phyloP scores from a whole-genome alignment of 1,140 invertebrate genomes.

The Mya arenaria region DNA sequence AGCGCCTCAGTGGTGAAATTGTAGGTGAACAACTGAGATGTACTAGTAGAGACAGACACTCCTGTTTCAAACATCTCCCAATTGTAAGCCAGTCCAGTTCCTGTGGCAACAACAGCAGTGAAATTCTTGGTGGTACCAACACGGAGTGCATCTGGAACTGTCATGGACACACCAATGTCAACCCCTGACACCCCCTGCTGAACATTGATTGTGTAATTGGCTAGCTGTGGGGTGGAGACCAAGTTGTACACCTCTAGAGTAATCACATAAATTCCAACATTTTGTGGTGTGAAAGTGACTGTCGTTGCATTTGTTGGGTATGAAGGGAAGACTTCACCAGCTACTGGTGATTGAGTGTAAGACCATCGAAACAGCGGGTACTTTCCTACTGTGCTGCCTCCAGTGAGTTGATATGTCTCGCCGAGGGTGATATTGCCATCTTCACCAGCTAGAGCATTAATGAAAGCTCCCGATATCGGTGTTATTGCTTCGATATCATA shows the following conservation, averaged over 20 bases:
- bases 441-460: background rate
- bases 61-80: slow-evolving; percentile 11
- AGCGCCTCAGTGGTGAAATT: slow-evolving; percentile 21
- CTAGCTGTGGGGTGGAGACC: slow-evolving; percentile 50
- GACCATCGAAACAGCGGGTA: background rate
- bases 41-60: slow-evolving; percentile 17
- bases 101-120: slow-evolving; percentile 37
- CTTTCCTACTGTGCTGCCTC: slow-evolving; percentile 16
- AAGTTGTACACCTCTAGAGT: slow-evolving; percentile 64
- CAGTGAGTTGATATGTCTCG: slow-evolving; percentile 6
- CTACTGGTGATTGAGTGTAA: slow-evolving; percentile 20
- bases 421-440: slow-evolving; percentile 24
- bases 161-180: slow-evolving; percentile 25
- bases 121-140: slow-evolving; percentile 40
- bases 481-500: slow-evolving; percentile 11
- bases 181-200: slow-evolving; percentile 59
- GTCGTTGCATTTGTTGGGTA: background rate
- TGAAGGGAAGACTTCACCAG: background rate
- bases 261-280: slow-evolving; percentile 50
- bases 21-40: slow-evolving; percentile 19
- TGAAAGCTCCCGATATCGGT: slow-evolving; percentile 19
- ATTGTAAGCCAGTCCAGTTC: slow-evolving; percentile 45
- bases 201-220: slow-evolving; percentile 55
- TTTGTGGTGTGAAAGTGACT: slow-evolving; percentile 30
- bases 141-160: slow-evolving; percentile 36